phyloP scores from a whole-genome alignment of 2,113 vertebrate species.

The Heteronetta atricapilla region DNA sequence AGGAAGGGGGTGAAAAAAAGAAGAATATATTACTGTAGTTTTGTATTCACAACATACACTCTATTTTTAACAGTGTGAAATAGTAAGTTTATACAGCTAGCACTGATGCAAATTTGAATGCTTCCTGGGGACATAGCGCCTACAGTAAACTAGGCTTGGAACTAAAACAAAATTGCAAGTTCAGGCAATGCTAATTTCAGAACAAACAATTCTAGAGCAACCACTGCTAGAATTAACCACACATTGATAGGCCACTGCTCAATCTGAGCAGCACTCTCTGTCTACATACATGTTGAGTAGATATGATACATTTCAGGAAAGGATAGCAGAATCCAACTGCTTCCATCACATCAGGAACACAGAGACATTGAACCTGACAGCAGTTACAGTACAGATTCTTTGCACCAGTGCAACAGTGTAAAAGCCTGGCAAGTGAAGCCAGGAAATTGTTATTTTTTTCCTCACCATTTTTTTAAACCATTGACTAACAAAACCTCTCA shows the following conservation, averaged over 20 bases:
- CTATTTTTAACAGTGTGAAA: neutral
- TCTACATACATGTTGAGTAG: neutral
- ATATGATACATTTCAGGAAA: neutral
- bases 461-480: neutral
- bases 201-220: neutral
- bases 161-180: neutral
- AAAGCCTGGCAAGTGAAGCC: neutral
- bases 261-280: neutral
- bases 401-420: neutral
- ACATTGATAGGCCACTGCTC: neutral
- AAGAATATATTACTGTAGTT: neutral
- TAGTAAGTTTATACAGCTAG: neutral
- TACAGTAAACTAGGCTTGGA: neutral
- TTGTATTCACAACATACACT: neutral
- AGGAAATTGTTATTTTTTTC: neutral
- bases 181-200: neutral
- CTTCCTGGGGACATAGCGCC: neutral
- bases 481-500: neutral
- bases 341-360: neutral
- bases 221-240: neutral
- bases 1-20: neutral
- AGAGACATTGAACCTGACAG: neutral
- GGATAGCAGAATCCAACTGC: neutral
- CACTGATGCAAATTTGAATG: neutral
- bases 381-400: neutral